A percentile compares a stretch with the other conserved stretches of the same genome.
Evolutionary conservation across 2,888 invertebrate species (phyloP).

Genomic region (Brachypterus glaber): DNA sequence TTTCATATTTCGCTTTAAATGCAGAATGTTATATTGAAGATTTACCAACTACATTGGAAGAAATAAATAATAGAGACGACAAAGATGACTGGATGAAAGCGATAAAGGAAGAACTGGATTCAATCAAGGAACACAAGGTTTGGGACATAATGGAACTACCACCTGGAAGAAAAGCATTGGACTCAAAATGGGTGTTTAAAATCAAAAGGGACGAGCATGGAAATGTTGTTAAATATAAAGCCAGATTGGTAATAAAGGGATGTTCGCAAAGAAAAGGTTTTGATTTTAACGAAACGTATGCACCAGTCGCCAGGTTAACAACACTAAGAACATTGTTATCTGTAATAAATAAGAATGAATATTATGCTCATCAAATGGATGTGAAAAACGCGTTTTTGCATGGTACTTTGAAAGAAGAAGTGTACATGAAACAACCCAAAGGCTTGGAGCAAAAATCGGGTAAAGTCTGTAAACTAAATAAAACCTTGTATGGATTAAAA

Average conservation of each 20-base stretch:
- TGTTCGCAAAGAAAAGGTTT: slow-evolving; percentile 18
- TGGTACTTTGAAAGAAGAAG: slow-evolving; percentile 11
- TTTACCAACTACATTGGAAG: slow-evolving; percentile 12
- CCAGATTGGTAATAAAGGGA: slow-evolving; percentile 24
- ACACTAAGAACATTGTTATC: slow-evolving; percentile 11
- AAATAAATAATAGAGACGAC: slow-evolving; percentile 5
- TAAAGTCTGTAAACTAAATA: slow-evolving; percentile 11
- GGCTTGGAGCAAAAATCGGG: slow-evolving; percentile 9
- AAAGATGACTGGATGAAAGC: slow-evolving; percentile 16
- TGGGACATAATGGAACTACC: slow-evolving; percentile 18
- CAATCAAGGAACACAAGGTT: slow-evolving; percentile 18
- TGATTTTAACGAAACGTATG: slow-evolving; percentile 6
- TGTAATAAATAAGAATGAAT: slow-evolving; percentile 8
- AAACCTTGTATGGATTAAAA: slow-evolving; percentile 15
- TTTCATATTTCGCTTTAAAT: too few species aligned
- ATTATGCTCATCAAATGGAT: slow-evolving; percentile 10
- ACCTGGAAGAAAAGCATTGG: slow-evolving; percentile 15
- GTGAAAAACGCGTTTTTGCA: slow-evolving; percentile 14
- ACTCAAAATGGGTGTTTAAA: slow-evolving; percentile 21
- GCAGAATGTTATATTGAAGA: slow-evolving; percentile 14
- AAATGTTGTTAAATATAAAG: slow-evolving; percentile 20
- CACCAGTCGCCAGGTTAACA: slow-evolving; percentile 12
- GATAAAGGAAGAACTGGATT: slow-evolving; percentile 19
- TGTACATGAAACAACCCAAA: slow-evolving; percentile 15
- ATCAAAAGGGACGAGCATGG: slow-evolving; percentile 17